Evolutionary conservation across 2,888 invertebrate genomes (phyloP).

Genomic region (Lithophane ornitopus): DNA sequence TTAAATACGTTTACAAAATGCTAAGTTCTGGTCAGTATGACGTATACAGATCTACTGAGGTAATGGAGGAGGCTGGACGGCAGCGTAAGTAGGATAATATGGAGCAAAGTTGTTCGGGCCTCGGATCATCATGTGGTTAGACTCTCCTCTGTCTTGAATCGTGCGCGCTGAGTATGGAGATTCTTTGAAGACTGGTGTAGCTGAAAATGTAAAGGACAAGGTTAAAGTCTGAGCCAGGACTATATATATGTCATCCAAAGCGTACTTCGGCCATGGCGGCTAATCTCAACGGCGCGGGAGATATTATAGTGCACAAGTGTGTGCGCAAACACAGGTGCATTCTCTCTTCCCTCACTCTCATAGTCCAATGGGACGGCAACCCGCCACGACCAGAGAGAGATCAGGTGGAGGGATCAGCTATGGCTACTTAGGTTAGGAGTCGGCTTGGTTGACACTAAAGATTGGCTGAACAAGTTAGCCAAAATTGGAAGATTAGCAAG

Average conservation of each 20-base stretch:
- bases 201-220: constrained; percentile 80
- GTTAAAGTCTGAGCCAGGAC: background rate
- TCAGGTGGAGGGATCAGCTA: background rate
- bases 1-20: constrained; percentile 60
- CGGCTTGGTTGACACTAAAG: background rate
- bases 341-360: no score
- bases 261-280: no score
- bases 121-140: constrained; percentile 89
- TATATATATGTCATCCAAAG: no score
- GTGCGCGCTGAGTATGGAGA: constrained; percentile 91
- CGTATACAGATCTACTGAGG: constrained; percentile 74
- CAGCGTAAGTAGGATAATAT: constrained; percentile 91
- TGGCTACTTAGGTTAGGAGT: no score
- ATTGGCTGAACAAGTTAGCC: background rate
- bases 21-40: constrained; percentile 37
- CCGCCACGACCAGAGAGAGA: no score
- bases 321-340: no score
- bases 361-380: no score
- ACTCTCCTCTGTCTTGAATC: constrained; percentile 92
- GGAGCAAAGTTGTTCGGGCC: constrained; percentile 90
- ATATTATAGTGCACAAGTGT: no score
- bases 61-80: constrained; percentile 90
- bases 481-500: background rate
- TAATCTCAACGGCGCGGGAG: no score
- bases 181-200: constrained; percentile 92